Percentiles rank a stretch among this genome's conserved stretches.
Conservation (phyloP, 2,797 vertebrate species). For the Phaenicophaeus curvirostris region DNA sequence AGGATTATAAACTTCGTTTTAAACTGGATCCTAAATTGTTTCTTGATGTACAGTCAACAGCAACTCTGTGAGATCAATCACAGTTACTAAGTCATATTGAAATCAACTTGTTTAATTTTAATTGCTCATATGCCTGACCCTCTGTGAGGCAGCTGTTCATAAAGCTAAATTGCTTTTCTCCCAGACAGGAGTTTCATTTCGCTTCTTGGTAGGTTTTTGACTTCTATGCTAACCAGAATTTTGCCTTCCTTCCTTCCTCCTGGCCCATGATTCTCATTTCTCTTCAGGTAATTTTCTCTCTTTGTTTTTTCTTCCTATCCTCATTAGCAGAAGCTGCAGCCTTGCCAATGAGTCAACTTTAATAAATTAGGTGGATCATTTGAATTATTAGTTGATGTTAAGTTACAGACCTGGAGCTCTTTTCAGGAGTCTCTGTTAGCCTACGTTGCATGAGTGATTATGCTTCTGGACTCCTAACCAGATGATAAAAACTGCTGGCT, state of each 20-base stretch:
- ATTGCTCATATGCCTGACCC: conserved; percentile 61
- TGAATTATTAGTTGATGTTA: conserved; percentile 41
- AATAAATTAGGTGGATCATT: conserved; percentile 40
- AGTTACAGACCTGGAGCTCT: conserved; percentile 15
- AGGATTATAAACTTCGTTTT: conserved; percentile 76
- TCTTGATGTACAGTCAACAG: conserved; percentile 73
- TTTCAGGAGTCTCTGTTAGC: not conserved
- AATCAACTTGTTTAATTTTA: conserved; percentile 74
- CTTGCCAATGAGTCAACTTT: not conserved
- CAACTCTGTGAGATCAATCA: conserved; percentile 68
- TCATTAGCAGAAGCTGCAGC: conserved; percentile 25
- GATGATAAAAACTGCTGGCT: not conserved
- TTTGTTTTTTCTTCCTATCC: not conserved
- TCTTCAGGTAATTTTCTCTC: not conserved
- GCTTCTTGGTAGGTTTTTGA: not conserved
- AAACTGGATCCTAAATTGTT: conserved; percentile 71
- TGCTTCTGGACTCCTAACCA: not conserved
- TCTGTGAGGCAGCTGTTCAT: conserved; percentile 60
- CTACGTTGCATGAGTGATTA: not conserved
- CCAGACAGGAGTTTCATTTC: conserved; percentile 20
- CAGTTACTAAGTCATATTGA: conserved; percentile 67
- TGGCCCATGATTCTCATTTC: not conserved
- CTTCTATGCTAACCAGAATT: not conserved
- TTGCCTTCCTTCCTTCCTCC: not conserved
- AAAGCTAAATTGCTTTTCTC: conserved; percentile 68